Evolutionary conservation across 2,797 vertebrate species (phyloP).

Genomic region (Sorex maritimensis): DNA sequence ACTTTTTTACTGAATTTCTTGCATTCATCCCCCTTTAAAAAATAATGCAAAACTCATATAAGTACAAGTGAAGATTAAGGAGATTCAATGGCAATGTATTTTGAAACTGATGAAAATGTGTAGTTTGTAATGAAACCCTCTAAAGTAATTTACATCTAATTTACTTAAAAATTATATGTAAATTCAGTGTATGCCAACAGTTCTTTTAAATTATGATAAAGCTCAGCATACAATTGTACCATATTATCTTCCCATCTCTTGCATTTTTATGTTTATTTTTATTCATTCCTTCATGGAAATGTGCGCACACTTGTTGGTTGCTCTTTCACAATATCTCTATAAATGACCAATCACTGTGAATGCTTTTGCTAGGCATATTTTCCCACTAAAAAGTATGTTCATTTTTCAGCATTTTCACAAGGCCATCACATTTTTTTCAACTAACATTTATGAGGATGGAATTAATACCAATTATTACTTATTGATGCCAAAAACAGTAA

Average conservation of each 20-base stretch:
- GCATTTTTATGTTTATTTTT: constrained; percentile 28
- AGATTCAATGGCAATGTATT: background rate
- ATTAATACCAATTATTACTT: background rate
- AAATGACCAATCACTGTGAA: background rate
- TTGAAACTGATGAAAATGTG: background rate
- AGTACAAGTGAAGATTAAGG: constrained; percentile 34
- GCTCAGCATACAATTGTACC: background rate
- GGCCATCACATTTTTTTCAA: constrained; percentile 4
- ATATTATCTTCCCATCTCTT: background rate
- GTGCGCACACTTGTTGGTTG: background rate
- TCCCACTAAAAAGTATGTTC: constrained; percentile 12
- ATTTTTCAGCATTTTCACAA: constrained; percentile 21
- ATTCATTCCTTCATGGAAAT: constrained; percentile 43
- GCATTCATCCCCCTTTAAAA: constrained; percentile 34
- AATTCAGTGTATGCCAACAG: constrained; percentile 23
- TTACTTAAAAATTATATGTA: constrained; percentile 60
- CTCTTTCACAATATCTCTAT: background rate
- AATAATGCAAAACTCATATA: background rate
- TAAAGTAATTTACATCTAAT: background rate
- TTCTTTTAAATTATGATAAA: constrained; percentile 48
- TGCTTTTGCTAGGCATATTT: constrained; percentile 28
- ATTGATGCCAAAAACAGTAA: background rate
- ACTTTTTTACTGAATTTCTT: constrained; percentile 37
- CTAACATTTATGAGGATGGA: background rate
- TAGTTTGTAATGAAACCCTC: constrained; percentile 45